A percentile compares a stretch with the other conserved stretches of the same genome.
phyloP scores from a whole-genome alignment of 2,888 invertebrate genomes.

The Frankliniella intonsa region DNA sequence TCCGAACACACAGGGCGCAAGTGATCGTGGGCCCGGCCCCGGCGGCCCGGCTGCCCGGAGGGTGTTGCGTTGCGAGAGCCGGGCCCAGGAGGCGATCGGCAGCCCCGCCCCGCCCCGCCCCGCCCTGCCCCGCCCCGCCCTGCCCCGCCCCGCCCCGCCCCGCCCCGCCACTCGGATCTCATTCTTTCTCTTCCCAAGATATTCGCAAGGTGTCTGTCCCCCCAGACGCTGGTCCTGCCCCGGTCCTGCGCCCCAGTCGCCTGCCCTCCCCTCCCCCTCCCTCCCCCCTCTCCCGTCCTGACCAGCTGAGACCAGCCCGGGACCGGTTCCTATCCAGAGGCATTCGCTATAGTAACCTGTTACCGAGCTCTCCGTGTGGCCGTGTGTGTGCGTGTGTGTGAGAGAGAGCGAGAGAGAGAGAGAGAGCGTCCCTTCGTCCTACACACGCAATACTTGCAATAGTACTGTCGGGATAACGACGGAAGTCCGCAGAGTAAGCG shows the following conservation, averaged over 20 bases:
- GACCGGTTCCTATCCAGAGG: conserved; percentile 8
- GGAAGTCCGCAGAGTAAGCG: too few species aligned
- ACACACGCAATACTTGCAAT: too few species aligned
- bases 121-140: not conserved
- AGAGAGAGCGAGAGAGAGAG: too few species aligned
- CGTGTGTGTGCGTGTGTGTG: too few species aligned
- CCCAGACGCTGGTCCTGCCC: not conserved
- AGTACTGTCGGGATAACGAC: too few species aligned
- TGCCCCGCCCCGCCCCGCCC: not conserved
- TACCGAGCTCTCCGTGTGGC: not conserved
- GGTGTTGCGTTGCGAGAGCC: not conserved
- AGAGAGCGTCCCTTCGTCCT: too few species aligned
- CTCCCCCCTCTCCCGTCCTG: not conserved
- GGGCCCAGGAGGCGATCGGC: not conserved
- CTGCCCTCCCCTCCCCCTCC: not conserved
- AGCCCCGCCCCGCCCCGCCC: not conserved
- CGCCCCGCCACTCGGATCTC: conserved; percentile 8
- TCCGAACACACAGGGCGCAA: too few species aligned
- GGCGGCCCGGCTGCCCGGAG: not conserved
- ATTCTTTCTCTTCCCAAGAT: conserved; percentile 16
- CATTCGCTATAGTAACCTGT: not conserved
- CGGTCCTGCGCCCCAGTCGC: too few species aligned
- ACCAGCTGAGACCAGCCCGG: too few species aligned
- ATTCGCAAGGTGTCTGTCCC: conserved; percentile 1
- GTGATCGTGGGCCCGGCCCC: too few species aligned